Base-by-base conservation (phyloP, 1,140 invertebrate species). In the Thaumatotibia leucotreta region DNA sequence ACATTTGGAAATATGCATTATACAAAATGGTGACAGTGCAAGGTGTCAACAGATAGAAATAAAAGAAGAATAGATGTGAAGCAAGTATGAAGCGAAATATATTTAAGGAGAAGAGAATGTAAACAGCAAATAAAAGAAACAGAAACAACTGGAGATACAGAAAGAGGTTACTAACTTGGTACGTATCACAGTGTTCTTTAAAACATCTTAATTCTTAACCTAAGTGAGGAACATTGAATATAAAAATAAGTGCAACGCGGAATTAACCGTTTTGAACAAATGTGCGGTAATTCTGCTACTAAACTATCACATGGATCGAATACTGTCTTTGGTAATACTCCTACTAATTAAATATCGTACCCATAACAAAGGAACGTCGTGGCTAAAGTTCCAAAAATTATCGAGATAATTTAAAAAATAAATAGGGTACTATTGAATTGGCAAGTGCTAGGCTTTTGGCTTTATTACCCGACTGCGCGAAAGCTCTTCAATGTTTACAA, bases 231-330 rank as follows among this genome's bases (percentile, higher is more conserved):
- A 86, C 78, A 75, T 64, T 72, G 49, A 73, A 71, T 79, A 73
- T 68, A 72, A 64, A 68, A 63, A 63, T 32, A 61, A 66, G 35
- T 29, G 63, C 66, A 65, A 29, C 70, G 80, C 84, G 76, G 78
- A 88, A 87, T 88, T 77, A 68, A 82, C 86, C 88, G 86, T 86
- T 75, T 89, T 61, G 78, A 91, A 89, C 88, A 91, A 89, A 91
- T 91, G 88, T 91, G 86, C 88, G 84, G 86, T 80, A 80, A 89
- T 87, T 81, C 83, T 68, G 83, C 79, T 74, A 74, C 63, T 79
- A 80, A 74, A n/a, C 1, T 79, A 82, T 79, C 77, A 79, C 74
- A 75, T 77, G 66, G 35, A 74, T 80, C 79, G 75, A 88, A 88
- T 89, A 89, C 80, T 87, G 83, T 91, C 88, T 91, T 91, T 91